Evolutionary conservation across 2,797 vertebrate genomes (phyloP), one percentile per base, ranked within the genome.

Genomic region (Schizopygopsis malacanthus): DNA sequence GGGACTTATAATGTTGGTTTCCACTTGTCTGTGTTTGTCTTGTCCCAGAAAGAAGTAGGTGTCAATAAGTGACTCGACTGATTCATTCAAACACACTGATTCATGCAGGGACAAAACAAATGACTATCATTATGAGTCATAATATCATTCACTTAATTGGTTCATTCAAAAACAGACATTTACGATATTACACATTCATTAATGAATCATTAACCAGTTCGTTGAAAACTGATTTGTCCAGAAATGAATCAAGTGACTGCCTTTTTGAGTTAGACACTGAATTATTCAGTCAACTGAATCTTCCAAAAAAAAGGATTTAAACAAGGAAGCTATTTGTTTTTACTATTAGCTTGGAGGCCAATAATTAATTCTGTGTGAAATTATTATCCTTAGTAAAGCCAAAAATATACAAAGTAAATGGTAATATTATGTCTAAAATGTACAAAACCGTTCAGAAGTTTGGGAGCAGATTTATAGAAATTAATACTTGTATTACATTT

Each of bases 1-100:
- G 73, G 28, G 73, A 77, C 33, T 77, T 76, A 7, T 54, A 54
- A 3, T 76, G 47, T 33, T 72, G 72, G 13, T 54, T 13, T 76
- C 28, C 50, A 54, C 11, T 76, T 37, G 10, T 54, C 43, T 45
- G 12, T 45, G 41, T 45, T 72, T 72, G 70, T 13, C 13, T 72
- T 72, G 70, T n/a, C 28, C 6, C 13, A 33, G 15, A 67, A 33
- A 67, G 15, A 37, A 37, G 22, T 59, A 59, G 22, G 56, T 59
- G 22, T 2, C 9, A 11, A 70, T 41, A 45, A 47, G 43, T 67
- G 25, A 73, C 52, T 76, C 10, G 25, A 73, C 15, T 52, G 45
- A 33, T 75, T 75, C 28, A 47, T 72, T 72, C 0, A 25, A 61
- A 61, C 59, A n/a, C 56, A 61, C 59, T 61, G n/a, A 6, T 61